Base-by-base conservation (phyloP, 2,113 vertebrate genomes). In the Eublepharis macularius region DNA sequence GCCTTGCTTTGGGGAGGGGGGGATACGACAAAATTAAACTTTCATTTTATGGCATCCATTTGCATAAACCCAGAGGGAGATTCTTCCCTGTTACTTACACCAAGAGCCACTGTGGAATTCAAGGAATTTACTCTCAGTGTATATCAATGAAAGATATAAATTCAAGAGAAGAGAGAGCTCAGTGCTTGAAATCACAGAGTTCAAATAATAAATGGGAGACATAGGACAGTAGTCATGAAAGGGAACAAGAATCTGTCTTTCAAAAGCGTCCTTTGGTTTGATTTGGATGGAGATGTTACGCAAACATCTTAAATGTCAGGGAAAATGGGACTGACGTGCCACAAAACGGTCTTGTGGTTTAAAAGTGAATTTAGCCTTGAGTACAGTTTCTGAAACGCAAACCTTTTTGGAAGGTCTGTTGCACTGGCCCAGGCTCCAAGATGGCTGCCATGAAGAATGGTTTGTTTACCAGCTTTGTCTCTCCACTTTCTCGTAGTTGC, bases 391-490 rank as follows among this genome's bases (percentile, higher is more conserved):
- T 51, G 39, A 51, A 54, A 19, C n/a, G 47, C 34, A 54, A 77
- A 41, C 47, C 12, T 43, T 45, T 54, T 45, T 43, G 24, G 65
- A 17, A 19, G 4, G 3, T 47, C n/a, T 32, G 49, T 76, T 47
- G 39, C 14, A 3, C 49, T 34, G 1, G 26, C 36, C 63, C n/a
- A 26, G 41, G 13, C 65, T 16, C 12, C 39, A 84, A 41, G 70
- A 68, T 39, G 63, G 66, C 65, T 80, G 86, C 76, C 69, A 54
- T 43, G 51, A 54, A 70, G 54, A 70, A 70, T 87, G 83, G 78
- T 66, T 86, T 83, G 60, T 88, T 85, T 80, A 81, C 41, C 79
- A 65, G 45, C 75, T 66, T 74, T 84, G 83, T 80, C 45, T 57
- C 80, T 86, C 89, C 39, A 41, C 36, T 70, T 63, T 68, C 26